These are phyloP conservation scores for Notothenia rossii DNA, from an alignment of 2,113 vertebrate genomes.

Conservation along the genomic window DNA sequence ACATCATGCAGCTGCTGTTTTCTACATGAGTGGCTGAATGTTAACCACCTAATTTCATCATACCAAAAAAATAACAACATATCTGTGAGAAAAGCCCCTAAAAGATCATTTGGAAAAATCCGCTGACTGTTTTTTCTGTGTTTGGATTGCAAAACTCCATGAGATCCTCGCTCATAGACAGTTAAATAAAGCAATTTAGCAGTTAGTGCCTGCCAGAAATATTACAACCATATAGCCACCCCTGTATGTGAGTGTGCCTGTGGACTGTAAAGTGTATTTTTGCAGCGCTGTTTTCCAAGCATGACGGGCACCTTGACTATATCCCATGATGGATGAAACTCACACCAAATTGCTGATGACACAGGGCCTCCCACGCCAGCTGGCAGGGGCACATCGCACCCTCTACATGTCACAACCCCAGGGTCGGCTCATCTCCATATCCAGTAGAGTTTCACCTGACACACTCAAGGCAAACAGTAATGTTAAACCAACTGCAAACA, in stretches of 20 bases:
- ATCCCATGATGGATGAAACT: conserved; percentile 34
- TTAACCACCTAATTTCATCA: not conserved
- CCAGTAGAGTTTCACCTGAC: conserved; percentile 1
- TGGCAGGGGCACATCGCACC: conserved; percentile 23
- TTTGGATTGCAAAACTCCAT: not conserved
- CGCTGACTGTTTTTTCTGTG: not conserved
- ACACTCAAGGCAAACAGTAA: not conserved
- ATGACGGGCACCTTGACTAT: conserved; percentile 32
- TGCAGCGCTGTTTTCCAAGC: conserved; percentile 6
- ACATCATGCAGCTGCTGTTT: conserved; percentile 10
- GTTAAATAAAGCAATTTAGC: not conserved
- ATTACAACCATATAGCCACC: not conserved
- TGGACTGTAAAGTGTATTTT: conserved; percentile 7
- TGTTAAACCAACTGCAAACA: not conserved
- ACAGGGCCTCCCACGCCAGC: conserved; percentile 19
- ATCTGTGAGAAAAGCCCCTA: not conserved
- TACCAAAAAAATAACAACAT: not conserved
- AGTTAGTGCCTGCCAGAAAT: not conserved
- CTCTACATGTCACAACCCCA: not conserved
- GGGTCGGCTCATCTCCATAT: conserved; percentile 11
- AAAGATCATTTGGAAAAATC: not conserved
- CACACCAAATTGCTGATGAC: conserved; percentile 33
- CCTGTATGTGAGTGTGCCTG: not conserved
- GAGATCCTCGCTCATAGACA: not conserved
- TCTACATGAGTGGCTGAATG: conserved; percentile 1